Evolutionary conservation across 2,797 vertebrate species (phyloP), one percentile per base, ranked within the genome.

Genomic region (Smutsia temminckii): DNA sequence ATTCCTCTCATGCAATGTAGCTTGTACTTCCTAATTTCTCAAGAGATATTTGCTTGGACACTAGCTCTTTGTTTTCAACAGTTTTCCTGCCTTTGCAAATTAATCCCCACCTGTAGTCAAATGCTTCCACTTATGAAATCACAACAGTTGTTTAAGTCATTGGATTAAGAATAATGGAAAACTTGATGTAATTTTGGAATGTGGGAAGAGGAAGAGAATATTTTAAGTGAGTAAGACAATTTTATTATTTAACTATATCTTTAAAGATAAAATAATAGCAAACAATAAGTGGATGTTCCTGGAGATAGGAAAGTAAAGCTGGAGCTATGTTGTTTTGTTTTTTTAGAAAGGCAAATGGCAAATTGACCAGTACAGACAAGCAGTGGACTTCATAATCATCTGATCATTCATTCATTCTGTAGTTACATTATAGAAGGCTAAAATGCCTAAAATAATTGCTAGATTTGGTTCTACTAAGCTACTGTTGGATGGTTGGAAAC

Each of bases 101-200:
- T 95, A 97, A 95, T 96, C 53, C 89, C 95, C 96, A 98, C 96
- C 96, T 97, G 96, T 97, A 95, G 83, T 93, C 89, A 94, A 89
- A 97, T 95, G 78, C 57, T 97, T 96, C 79, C 72, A 75, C 69
- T 97, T 97, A 94, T 83, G 72, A 97, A 97, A 96, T 97, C 91
- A 95, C 89, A 96, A 81, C 61, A 86, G 84, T 95, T 94, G 64
- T 93, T 96, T 94, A 93, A 97, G 46, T 84, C 78, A 84, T 72
- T 95, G 88, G 57, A 93, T 93, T 94, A 94, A 93, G 55, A 94
- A 95, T 71, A 91, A 93, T 96, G 95, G 93, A 97, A 97, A 96
- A 92, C 2, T 89, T 96, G 96, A 96, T 91, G 49, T 75, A 89
- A 97, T 96, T 96, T 85, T 46, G 25, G 37, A 71, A 68, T 37